A percentile compares a stretch with the other conserved stretches of the same genome.
These are phyloP conservation scores for Amphibalanus amphitrite DNA, from an alignment of 1,140 invertebrate species.

Conservation along the genomic window DNA sequence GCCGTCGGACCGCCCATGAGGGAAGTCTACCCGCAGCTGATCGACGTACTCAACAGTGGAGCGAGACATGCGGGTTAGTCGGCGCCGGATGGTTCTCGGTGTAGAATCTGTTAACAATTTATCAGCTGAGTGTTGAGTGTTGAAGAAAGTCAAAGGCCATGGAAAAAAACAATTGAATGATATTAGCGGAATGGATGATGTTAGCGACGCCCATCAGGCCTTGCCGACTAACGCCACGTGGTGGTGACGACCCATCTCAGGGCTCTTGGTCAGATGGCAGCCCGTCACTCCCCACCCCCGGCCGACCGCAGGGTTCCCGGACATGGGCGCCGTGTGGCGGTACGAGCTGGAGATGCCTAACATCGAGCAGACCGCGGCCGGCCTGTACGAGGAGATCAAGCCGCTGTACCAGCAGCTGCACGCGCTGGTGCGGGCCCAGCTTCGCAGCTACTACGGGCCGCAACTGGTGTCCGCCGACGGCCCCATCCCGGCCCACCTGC, in stretches of 20 bases:
- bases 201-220: too few species aligned
- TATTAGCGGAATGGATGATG: too few species aligned
- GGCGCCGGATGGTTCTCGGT: too few species aligned
- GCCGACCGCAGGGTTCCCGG: slow-evolving; percentile 37
- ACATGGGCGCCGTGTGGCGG: slow-evolving; percentile 46
- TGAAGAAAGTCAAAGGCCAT: too few species aligned
- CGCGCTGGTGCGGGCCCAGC: slow-evolving; percentile 29
- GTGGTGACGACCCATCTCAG: too few species aligned
- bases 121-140: too few species aligned
- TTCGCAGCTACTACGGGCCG: slow-evolving; percentile 26
- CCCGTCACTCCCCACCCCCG: not conserved
- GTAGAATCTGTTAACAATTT: too few species aligned
- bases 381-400: slow-evolving; percentile 25
- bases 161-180: too few species aligned
- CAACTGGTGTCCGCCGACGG: slow-evolving; percentile 36
- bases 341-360: slow-evolving; percentile 22
- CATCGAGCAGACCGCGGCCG: slow-evolving; percentile 23
- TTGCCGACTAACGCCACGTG: too few species aligned
- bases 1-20: slow-evolving; percentile 52
- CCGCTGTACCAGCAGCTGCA: slow-evolving; percentile 34
- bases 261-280: too few species aligned
- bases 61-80: slow-evolving; percentile 32
- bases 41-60: slow-evolving; percentile 59
- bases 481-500: slow-evolving; percentile 20
- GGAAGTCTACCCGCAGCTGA: slow-evolving; percentile 54